phyloP scores from a whole-genome alignment of 2,113 vertebrate genomes.

The Thermophis baileyi region DNA sequence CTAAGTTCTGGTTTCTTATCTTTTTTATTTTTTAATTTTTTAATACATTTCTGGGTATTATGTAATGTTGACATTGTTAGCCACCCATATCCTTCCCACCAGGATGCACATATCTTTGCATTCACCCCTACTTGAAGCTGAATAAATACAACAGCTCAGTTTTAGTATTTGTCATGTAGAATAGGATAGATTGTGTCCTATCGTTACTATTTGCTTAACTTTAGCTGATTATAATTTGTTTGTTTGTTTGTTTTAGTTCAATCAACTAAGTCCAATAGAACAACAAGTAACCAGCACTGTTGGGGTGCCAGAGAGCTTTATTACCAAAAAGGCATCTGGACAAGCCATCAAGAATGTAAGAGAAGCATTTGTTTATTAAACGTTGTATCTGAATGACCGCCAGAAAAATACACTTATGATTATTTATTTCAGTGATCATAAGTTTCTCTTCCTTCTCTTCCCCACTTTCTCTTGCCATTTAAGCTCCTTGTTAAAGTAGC shows the following conservation, averaged over 20 bases:
- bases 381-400: background rate
- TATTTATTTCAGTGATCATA: background rate
- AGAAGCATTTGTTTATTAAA: background rate
- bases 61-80: background rate
- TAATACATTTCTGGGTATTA: background rate
- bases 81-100: background rate
- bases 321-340: constrained; percentile 86
- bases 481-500: background rate
- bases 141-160: background rate
- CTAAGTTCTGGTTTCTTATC: too few species aligned
- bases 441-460: background rate
- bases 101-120: background rate
- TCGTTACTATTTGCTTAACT: background rate
- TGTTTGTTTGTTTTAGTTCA: constrained; percentile 70
- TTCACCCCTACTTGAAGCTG: background rate
- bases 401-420: background rate
- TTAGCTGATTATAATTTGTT: constrained; percentile 14
- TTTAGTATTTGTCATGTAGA: background rate
- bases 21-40: background rate
- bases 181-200: background rate
- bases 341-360: constrained; percentile 87
- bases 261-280: constrained; percentile 78
- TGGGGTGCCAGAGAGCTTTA: constrained; percentile 90
- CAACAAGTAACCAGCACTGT: constrained; percentile 80
- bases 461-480: background rate